phyloP scores from a whole-genome alignment of 2,888 invertebrate species.

The Baccha elongata region DNA sequence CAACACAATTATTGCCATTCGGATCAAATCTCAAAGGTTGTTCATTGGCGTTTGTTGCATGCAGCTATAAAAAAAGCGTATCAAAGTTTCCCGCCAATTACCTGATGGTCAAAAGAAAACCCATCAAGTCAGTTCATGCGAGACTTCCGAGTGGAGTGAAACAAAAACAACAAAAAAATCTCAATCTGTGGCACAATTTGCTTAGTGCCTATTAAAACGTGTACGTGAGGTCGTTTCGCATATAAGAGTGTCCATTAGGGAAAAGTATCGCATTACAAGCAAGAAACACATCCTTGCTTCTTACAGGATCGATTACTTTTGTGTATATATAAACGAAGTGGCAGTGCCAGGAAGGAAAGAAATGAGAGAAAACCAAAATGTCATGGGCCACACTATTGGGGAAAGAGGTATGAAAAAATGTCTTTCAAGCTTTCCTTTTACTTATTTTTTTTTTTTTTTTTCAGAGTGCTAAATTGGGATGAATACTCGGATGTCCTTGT shows the following conservation, averaged over 20 bases:
- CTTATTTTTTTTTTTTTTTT: background rate
- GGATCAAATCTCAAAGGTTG: constrained; percentile 44
- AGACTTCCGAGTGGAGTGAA: constrained; percentile 40
- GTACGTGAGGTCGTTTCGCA: constrained; percentile 73
- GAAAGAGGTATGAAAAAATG: constrained; percentile 45
- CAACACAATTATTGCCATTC: background rate
- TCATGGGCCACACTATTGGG: constrained; percentile 6
- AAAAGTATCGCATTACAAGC: constrained; percentile 71
- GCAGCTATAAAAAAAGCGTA: constrained; percentile 35
- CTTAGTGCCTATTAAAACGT: constrained; percentile 74
- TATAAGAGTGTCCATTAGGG: constrained; percentile 74
- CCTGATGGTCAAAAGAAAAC: constrained; percentile 67
- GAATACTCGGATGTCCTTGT: constrained; percentile 68
- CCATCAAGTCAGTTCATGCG: constrained; percentile 46
- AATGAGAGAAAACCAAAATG: constrained; percentile 49
- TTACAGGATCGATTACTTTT: constrained; percentile 71
- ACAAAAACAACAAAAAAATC: constrained; percentile 46
- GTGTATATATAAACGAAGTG: constrained; percentile 46
- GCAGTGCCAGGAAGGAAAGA: constrained; percentile 48
- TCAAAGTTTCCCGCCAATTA: constrained; percentile 48
- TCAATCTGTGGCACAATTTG: constrained; percentile 73
- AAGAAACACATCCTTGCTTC: constrained; percentile 63
- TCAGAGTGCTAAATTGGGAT: constrained; percentile 64
- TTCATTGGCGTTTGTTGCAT: constrained; percentile 30
- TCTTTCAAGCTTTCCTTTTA: constrained; percentile 34